These are phyloP conservation scores for Brachyrhaphis roseni DNA, from an alignment of 2,797 vertebrate species.

Conservation along the genomic window DNA sequence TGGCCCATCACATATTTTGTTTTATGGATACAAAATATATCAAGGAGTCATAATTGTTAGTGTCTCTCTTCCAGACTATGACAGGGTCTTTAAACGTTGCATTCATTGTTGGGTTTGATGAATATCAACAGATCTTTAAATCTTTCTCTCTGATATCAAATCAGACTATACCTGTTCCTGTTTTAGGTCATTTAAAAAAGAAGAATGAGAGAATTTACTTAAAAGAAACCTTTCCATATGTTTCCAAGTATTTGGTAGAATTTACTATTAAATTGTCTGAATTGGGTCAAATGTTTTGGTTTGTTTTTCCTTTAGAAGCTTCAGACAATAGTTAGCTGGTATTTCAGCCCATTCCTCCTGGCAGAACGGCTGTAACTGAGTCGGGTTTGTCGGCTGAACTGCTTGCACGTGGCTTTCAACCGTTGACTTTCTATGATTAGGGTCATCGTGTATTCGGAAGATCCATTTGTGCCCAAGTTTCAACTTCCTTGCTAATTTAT, in stretches of 20 bases:
- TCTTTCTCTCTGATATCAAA: neutral
- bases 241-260: too few relatives aligned
- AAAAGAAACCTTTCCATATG: neutral
- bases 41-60: neutral
- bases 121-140: neutral
- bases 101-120: neutral
- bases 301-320: neutral
- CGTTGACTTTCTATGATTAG: neutral
- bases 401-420: neutral
- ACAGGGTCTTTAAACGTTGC: neutral
- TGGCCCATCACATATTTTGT: neutral
- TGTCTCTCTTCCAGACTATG: neutral
- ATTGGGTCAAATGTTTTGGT: neutral
- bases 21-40: neutral
- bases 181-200: neutral
- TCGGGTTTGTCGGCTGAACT: neutral
- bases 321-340: neutral
- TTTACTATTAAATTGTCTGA: neutral
- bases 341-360: neutral
- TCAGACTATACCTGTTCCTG: neutral
- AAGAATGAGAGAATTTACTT: neutral
- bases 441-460: neutral
- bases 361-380: neutral
- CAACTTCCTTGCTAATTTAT: neutral
- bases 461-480: neutral